A percentile compares a stretch with the other conserved stretches of the same genome.
These are phyloP conservation scores for Sebastes trivittatus DNA, from an alignment of 2,797 vertebrate species.

Conservation along the genomic window DNA sequence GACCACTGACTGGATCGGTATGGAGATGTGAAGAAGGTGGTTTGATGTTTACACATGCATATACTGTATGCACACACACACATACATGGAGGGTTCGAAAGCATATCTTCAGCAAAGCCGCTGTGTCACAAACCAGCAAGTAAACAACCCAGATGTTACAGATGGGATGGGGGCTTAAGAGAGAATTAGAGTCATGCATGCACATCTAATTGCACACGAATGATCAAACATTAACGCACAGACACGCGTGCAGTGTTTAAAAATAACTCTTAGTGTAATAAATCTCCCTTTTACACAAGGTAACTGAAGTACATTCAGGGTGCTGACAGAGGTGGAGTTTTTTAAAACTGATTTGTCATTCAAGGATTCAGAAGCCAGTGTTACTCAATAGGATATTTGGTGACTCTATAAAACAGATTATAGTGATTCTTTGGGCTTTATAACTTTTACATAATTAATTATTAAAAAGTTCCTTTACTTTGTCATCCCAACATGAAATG, in stretches of 20 bases:
- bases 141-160: constrained; percentile 61
- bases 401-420: not conserved
- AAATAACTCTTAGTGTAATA: constrained; percentile 10
- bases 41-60: not conserved
- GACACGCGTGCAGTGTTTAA: not conserved
- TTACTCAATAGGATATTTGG: not conserved
- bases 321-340: not conserved
- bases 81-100: not conserved
- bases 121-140: constrained; percentile 28
- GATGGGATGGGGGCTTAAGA: constrained; percentile 50
- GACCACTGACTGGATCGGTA: not conserved
- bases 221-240: constrained; percentile 13
- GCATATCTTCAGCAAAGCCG: constrained; percentile 30
- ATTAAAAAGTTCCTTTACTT: not conserved
- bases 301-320: not conserved
- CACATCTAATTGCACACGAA: constrained; percentile 36
- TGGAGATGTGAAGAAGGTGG: not conserved
- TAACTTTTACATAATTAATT: not conserved
- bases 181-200: constrained; percentile 48
- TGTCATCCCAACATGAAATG: not conserved
- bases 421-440: not conserved
- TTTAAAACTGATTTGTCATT: not conserved
- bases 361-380: not conserved
- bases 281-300: not conserved
- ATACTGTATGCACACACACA: not conserved